Percentiles rank a stretch among this genome's conserved stretches.
Conservation (phyloP, 2,888 invertebrate genomes). For the Graphium colonna region DNA sequence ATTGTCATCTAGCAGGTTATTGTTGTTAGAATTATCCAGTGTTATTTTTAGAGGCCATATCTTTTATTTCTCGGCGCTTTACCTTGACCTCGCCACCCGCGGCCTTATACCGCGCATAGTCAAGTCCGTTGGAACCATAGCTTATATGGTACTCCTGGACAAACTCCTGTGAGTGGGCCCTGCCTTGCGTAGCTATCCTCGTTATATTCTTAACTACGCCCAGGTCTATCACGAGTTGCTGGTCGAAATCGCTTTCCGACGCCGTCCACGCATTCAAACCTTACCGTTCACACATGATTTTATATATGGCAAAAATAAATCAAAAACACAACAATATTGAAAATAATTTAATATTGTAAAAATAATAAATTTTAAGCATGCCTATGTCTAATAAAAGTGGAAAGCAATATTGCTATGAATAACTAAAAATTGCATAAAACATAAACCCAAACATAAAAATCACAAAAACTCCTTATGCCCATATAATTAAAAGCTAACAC, state of each 20-base stretch:
- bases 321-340: background rate
- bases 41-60: constrained; percentile 7
- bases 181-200: constrained; percentile 92
- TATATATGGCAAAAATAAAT: constrained; percentile 5
- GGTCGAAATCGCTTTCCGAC: constrained; percentile 93
- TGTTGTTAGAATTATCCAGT: background rate
- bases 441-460: constrained; percentile 4
- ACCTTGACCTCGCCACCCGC: constrained; percentile 94
- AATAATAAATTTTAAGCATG: constrained; percentile 17
- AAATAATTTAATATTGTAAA: constrained; percentile 8
- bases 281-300: constrained; percentile 54
- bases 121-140: constrained; percentile 94
- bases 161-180: constrained; percentile 93
- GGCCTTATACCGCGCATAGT: constrained; percentile 94
- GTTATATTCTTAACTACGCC: constrained; percentile 93
- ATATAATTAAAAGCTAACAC: no score
- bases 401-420: background rate
- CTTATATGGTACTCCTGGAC: constrained; percentile 96
- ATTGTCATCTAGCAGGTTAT: background rate
- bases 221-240: constrained; percentile 94
- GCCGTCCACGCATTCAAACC: constrained; percentile 96
- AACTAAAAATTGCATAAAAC: background rate
- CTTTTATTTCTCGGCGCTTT: constrained; percentile 47
- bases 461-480: constrained; percentile 7
- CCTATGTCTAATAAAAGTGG: constrained; percentile 3